Base-by-base conservation (phyloP, 2,113 vertebrate genomes). In the Petroica traversi region DNA sequence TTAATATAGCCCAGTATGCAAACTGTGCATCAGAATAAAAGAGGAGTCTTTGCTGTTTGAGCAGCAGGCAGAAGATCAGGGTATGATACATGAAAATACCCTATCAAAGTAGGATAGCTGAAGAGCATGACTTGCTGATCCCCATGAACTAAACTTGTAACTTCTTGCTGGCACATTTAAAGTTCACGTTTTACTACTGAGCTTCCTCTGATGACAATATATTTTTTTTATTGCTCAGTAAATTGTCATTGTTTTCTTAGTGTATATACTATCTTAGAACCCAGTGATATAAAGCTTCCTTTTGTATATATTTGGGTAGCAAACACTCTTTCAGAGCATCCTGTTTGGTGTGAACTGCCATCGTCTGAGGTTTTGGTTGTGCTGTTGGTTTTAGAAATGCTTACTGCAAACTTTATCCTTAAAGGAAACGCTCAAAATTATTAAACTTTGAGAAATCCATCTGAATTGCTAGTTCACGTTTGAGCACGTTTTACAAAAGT, bases 51-150 rank as follows among this genome's bases (percentile, higher is more conserved):
- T 36, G 57, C 28, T 64, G 0, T 36, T 1, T 52, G 85, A 74
- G 33, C 51, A 61, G 59, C 0, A 6, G n/a, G 48, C 9, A 7
- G 54, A 81, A 41, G 13, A 24, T 51, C 31, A 28, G 51, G 4
- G 8, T 25, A 3, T 2, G 11, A 8, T 41, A 31, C 1, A 7
- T 23, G 9, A 58, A 49, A 5, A 5, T 46, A 19, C 7, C n/a
- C 40, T n/a, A 0, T 59, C 7, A 33, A 18, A 46, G 29, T 9
- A 38, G 34, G 28, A 12, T 6, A 12, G 24, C 33, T 6, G 1
- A 72, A 59, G 33, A 82, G 15, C 19, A 3, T 19, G 15, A 25
- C 3, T 52, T 87, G 40, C 18, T 46, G 51, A 28, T 84, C 12
- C 11, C 12, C 4, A 1, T 34, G 14, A 79, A 45, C 36, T 85